phyloP scores from a whole-genome alignment of 2,113 vertebrate genomes.

The Azemiops feae region DNA sequence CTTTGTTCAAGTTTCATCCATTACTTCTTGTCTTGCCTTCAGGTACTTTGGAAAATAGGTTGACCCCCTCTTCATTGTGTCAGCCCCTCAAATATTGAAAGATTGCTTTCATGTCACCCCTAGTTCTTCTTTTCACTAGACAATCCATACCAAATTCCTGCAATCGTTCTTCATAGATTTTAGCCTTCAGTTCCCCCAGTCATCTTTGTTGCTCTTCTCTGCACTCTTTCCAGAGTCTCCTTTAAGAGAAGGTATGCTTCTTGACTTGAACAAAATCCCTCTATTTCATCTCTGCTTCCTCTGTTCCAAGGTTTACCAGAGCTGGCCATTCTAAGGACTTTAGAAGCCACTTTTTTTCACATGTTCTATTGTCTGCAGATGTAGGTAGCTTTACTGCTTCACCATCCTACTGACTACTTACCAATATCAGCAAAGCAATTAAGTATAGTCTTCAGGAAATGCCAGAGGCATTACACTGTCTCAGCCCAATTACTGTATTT shows the following conservation, averaged over 20 bases:
- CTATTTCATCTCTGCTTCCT: conserved; percentile 11
- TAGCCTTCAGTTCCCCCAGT: background rate
- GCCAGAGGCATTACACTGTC: conserved; percentile 75
- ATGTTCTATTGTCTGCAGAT: conserved; percentile 68
- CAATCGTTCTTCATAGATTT: too few relatives aligned
- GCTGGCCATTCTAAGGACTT: conserved; percentile 63
- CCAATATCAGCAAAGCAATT: conserved; percentile 85
- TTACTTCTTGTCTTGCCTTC: too few relatives aligned
- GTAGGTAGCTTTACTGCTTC: conserved; percentile 68
- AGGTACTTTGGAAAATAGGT: too few relatives aligned
- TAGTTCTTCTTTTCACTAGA: background rate
- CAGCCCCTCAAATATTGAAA: too few relatives aligned
- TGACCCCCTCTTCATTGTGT: too few relatives aligned
- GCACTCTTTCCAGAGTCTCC: background rate
- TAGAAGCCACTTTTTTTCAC: conserved; percentile 65
- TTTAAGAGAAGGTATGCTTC: background rate
- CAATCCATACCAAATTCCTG: background rate
- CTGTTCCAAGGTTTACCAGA: background rate
- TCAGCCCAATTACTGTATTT: conserved; percentile 80
- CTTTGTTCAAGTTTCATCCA: too few relatives aligned
- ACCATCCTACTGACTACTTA: conserved; percentile 76
- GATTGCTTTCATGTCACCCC: background rate
- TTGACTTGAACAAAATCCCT: background rate
- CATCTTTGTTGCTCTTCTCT: background rate
- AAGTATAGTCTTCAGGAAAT: conserved; percentile 79